Base-by-base conservation (phyloP, 2,797 vertebrate genomes). In the Monodelphis domestica region DNA sequence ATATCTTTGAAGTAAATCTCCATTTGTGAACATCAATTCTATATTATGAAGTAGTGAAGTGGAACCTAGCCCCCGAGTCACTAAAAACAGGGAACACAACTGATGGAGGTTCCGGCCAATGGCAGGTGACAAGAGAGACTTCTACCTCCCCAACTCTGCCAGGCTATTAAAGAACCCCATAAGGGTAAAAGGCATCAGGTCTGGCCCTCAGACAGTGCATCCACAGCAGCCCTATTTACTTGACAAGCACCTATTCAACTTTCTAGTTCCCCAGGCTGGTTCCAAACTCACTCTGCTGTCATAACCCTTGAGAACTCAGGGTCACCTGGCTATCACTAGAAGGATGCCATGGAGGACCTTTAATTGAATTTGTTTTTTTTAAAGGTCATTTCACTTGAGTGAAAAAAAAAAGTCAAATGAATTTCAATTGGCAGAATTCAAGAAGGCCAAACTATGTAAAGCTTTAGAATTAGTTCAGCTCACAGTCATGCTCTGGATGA, bases 381-480 rank as follows among this genome's bases (percentile, higher is more conserved):
- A 84, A 84, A 84, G 70, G 70, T 84, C 70, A 84, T 21, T 45
- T 84, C 70, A 84, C 88, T 93, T 88, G 91, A 70, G 55, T 94
- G 84, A 52, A 94, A 94, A 92, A 57, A 54, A 88, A 95, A 92
- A 51, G 52, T 51, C 55, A 93, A 89, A 70, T 87, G 7, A 88
- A 30, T 92, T 94, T 54, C 87, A 91, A 3, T 88, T 94, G 89
- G 92, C n/a, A 95, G 55, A 94, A 93, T 88, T 70, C 29, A 89
- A 9, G 29, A 94, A 26, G 70, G 53, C 5, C 78, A 55, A 89
- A 3, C 15, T 53, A 57, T 92, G 26, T 29, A 94, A 38, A 70
- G 45, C 54, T 95, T 93, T 51, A 78, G 78, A 94, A 91, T 90
- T 5, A 91, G 45, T 91, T 94, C 29, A 88, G 24, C 28, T 94